Evolutionary conservation across 2,888 invertebrate species (phyloP).

Genomic region (Cephus pygmeus): DNA sequence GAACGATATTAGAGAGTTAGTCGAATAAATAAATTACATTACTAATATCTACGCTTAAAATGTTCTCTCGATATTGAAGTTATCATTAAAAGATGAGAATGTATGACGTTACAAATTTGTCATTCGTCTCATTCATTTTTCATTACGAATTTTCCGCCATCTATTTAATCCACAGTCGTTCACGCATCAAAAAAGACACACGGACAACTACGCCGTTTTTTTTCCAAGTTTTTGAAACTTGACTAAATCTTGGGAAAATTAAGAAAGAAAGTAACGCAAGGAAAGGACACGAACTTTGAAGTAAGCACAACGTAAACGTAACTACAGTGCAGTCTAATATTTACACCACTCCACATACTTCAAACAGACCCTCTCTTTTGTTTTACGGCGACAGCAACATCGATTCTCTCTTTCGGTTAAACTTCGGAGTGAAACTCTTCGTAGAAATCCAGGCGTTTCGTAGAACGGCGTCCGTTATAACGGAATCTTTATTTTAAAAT

Average conservation of each 20-base stretch:
- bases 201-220: neutral
- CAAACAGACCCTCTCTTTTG: neutral
- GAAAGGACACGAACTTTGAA: neutral
- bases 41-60: neutral
- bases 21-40: constrained; percentile 42
- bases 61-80: neutral
- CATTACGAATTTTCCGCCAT: neutral
- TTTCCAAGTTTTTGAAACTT: neutral
- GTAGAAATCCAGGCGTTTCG: neutral
- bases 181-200: neutral
- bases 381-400: neutral
- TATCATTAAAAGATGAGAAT: neutral
- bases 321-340: constrained; percentile 10
- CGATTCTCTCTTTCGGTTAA: neutral
- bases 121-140: neutral
- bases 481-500: neutral
- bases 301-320: neutral
- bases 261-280: neutral
- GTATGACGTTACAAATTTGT: neutral
- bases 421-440: neutral
- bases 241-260: neutral
- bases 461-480: neutral
- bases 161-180: neutral
- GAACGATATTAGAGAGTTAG: constrained; percentile 37
- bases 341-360: neutral